Evolutionary conservation across 1,140 invertebrate genomes (phyloP).

Genomic region (Drosophila seguyi): DNA sequence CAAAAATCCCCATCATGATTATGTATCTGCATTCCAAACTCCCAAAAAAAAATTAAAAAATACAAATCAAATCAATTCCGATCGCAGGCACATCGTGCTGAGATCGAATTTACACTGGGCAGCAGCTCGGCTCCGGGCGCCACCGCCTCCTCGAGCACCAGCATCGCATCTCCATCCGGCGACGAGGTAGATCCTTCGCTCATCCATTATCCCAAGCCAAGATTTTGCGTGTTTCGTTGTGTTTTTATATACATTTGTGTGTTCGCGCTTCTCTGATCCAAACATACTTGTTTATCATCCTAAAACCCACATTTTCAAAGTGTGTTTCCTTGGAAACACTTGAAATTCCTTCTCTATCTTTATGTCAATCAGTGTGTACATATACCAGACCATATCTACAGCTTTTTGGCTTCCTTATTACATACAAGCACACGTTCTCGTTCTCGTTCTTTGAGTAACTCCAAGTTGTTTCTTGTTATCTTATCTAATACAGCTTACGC

Average conservation of each 20-base stretch:
- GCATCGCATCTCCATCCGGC: slow-evolving; percentile 63
- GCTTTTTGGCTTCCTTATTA: slow-evolving; percentile 24
- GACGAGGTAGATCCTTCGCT: slow-evolving; percentile 75
- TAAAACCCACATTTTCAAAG: slow-evolving; percentile 12
- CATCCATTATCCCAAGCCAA: slow-evolving; percentile 26
- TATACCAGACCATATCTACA: slow-evolving; percentile 15
- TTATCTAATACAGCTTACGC: slow-evolving; percentile 49
- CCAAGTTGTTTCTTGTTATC: slow-evolving; percentile 29
- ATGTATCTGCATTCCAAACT: slow-evolving; percentile 36
- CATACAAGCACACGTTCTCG: slow-evolving; percentile 10
- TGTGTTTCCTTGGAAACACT: not conserved
- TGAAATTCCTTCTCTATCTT: slow-evolving; percentile 10
- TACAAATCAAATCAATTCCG: slow-evolving; percentile 33
- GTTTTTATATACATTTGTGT: slow-evolving; percentile 42
- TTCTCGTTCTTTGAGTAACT: slow-evolving; percentile 29
- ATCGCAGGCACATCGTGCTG: slow-evolving; percentile 94
- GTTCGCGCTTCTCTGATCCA: slow-evolving; percentile 2
- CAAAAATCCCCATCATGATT: slow-evolving; percentile 34
- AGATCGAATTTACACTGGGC: slow-evolving; percentile 96
- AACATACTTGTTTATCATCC: slow-evolving; percentile 6
- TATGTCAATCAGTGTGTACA: slow-evolving; percentile 21
- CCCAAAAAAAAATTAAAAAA: slow-evolving; percentile 14
- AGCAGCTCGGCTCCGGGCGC: slow-evolving; percentile 65
- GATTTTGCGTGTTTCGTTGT: too few species aligned
- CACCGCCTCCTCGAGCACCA: slow-evolving; percentile 33